phyloP scores from a whole-genome alignment of 2,113 vertebrate species.

The Stegastes partitus region DNA sequence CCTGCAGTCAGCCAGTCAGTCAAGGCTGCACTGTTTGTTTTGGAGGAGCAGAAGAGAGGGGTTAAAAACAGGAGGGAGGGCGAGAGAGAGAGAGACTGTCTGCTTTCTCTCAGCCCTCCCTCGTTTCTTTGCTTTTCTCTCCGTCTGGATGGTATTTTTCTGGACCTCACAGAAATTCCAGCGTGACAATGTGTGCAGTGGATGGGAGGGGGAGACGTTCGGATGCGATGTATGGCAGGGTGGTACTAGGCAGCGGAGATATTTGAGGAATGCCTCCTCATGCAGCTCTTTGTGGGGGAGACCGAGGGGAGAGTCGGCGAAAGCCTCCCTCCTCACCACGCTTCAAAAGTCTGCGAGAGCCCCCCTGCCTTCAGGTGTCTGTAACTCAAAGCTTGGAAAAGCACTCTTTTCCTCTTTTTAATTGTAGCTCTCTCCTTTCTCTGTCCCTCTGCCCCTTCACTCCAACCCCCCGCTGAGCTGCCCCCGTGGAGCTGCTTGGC shows the following conservation, averaged over 20 bases:
- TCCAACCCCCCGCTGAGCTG: constrained; percentile 53
- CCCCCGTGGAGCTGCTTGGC: constrained; percentile 65
- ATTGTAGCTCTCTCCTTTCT: constrained; percentile 39
- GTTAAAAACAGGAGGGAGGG: constrained; percentile 17
- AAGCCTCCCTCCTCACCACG: constrained; percentile 36
- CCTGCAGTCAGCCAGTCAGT: constrained; percentile 52
- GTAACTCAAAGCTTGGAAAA: constrained; percentile 69
- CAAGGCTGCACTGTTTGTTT: constrained; percentile 45
- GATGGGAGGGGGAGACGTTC: background rate
- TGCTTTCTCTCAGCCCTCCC: constrained; percentile 20
- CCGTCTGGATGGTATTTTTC: constrained; percentile 46
- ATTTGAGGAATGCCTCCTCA: constrained; percentile 80
- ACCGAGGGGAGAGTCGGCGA: constrained; percentile 40
- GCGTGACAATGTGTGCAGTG: constrained; percentile 37
- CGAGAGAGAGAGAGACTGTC: background rate
- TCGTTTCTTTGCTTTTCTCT: constrained; percentile 49
- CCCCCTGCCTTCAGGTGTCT: constrained; percentile 36
- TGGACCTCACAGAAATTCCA: constrained; percentile 62
- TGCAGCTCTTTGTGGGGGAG: constrained; percentile 66
- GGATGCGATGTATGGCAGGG: constrained; percentile 44
- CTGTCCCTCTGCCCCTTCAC: constrained; percentile 32
- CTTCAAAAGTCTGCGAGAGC: constrained; percentile 55
- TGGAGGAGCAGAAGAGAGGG: constrained; percentile 23
- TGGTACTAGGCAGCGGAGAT: constrained; percentile 55
- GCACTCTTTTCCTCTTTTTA: constrained; percentile 55